Conservation (phyloP, 2,113 vertebrate species). For the Crotalus tigris region DNA sequence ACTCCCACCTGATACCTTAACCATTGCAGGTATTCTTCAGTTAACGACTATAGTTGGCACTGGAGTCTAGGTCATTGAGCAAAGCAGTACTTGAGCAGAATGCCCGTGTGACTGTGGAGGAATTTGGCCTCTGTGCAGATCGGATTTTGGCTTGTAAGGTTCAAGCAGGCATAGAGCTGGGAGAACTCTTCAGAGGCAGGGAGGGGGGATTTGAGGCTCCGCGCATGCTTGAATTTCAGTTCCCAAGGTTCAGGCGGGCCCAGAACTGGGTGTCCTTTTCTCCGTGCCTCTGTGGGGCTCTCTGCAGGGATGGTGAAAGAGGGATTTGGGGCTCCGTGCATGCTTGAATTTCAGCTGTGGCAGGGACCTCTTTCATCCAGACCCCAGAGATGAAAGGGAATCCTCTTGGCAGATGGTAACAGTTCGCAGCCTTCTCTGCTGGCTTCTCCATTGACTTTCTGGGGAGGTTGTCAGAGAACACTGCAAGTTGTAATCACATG, state of each 20-base stretch:
- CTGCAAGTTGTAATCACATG: neutral
- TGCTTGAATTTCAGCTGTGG: no score
- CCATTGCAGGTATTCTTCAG: neutral
- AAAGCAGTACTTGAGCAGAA: neutral
- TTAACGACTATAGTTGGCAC: neutral
- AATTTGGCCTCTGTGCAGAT: neutral
- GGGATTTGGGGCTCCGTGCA: no score
- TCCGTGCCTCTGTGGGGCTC: neutral
- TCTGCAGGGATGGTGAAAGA: neutral
- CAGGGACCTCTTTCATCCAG: neutral
- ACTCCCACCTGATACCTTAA: neutral
- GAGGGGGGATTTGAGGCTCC: neutral
- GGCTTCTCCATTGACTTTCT: neutral
- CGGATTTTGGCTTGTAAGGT: neutral
- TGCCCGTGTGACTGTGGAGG: neutral
- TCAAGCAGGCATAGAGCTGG: neutral
- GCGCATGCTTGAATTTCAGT: neutral
- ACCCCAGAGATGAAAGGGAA: neutral
- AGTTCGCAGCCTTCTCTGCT: neutral
- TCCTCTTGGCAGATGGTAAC: neutral
- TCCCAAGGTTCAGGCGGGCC: neutral
- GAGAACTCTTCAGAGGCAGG: neutral
- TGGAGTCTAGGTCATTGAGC: neutral
- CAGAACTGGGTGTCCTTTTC: neutral
- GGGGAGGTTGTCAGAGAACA: neutral